Conservation (phyloP, 2,113 vertebrate species). For the Epinephelus cyanopodus region DNA sequence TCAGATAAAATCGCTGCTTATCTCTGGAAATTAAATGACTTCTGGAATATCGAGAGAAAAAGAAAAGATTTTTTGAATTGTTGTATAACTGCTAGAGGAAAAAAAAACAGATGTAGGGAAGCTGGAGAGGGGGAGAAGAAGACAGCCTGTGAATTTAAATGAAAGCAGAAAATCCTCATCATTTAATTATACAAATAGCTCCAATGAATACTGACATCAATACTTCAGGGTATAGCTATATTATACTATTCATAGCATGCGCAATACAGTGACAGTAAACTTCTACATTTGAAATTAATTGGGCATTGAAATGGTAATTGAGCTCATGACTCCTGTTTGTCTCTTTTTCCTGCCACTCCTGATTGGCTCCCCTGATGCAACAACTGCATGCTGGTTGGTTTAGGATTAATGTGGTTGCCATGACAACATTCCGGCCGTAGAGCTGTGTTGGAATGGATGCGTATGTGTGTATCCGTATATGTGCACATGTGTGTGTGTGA, state of each 20-base stretch:
- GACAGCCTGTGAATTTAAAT: constrained; percentile 38
- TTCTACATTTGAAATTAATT: constrained; percentile 40
- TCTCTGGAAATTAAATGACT: constrained; percentile 73
- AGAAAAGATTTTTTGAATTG: constrained; percentile 4
- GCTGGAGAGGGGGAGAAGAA: constrained; percentile 2
- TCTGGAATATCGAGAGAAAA: constrained; percentile 40
- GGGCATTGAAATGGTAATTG: constrained; percentile 54
- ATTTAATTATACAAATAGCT: neutral
- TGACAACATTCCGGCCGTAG: constrained; percentile 71
- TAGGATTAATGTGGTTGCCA: constrained; percentile 81
- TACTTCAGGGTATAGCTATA: neutral
- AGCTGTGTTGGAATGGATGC: constrained; percentile 70
- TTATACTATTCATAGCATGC: neutral
- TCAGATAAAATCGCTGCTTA: constrained; percentile 73
- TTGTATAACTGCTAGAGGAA: constrained; percentile 41
- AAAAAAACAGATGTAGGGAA: constrained; percentile 8
- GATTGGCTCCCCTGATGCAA: constrained; percentile 69
- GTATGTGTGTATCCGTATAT: constrained; percentile 42
- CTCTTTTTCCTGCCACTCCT: constrained; percentile 41
- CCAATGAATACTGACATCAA: neutral
- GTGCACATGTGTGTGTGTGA: constrained; percentile 39
- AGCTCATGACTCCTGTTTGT: constrained; percentile 62
- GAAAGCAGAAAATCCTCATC: constrained; percentile 16
- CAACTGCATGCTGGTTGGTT: constrained; percentile 55
- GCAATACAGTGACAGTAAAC: constrained; percentile 16